Percentiles rank a stretch among this genome's conserved stretches.
These are phyloP conservation scores for Drosophila sp. DNA, from an alignment of 1,140 invertebrate species.

Conservation along the genomic window DNA sequence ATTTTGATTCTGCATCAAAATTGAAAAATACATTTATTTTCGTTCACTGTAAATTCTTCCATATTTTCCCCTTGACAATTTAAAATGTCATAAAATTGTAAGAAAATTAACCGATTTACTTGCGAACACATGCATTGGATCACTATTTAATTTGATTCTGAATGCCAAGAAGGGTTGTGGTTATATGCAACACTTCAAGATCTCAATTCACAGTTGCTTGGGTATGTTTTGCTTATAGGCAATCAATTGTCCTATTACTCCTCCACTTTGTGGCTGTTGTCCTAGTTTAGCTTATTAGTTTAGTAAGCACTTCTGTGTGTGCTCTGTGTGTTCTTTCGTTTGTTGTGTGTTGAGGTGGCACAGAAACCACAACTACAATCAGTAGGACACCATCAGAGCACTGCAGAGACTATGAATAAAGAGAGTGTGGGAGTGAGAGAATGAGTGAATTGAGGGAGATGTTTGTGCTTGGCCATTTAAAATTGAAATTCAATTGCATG, in stretches of 20 bases:
- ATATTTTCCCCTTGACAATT: too few species aligned
- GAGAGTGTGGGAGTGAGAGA: slow-evolving; percentile 4
- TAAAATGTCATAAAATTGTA: too few species aligned
- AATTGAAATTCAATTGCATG: slow-evolving; percentile 56
- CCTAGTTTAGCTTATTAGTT: slow-evolving; percentile 45
- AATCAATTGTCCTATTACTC: slow-evolving; percentile 2
- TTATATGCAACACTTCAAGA: too few species aligned
- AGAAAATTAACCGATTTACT: too few species aligned
- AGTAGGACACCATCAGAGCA: slow-evolving; percentile 35
- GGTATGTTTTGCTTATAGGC: neutral
- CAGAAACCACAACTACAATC: slow-evolving; percentile 34
- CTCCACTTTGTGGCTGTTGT: slow-evolving; percentile 9
- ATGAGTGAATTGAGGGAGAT: slow-evolving; percentile 9
- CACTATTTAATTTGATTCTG: too few species aligned
- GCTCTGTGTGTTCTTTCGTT: slow-evolving; percentile 1
- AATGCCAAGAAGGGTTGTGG: too few species aligned
- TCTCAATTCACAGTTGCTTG: neutral
- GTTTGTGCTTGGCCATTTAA: slow-evolving; percentile 57
- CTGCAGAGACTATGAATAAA: slow-evolving; percentile 24
- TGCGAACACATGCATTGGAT: too few species aligned
- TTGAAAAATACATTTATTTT: too few species aligned
- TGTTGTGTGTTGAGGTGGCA: neutral
- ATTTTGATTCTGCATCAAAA: too few species aligned
- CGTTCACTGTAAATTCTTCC: too few species aligned
- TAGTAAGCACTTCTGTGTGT: slow-evolving; percentile 24